Base-by-base conservation (phyloP, 1,140 invertebrate species). In the Drosophila biarmipes region DNA sequence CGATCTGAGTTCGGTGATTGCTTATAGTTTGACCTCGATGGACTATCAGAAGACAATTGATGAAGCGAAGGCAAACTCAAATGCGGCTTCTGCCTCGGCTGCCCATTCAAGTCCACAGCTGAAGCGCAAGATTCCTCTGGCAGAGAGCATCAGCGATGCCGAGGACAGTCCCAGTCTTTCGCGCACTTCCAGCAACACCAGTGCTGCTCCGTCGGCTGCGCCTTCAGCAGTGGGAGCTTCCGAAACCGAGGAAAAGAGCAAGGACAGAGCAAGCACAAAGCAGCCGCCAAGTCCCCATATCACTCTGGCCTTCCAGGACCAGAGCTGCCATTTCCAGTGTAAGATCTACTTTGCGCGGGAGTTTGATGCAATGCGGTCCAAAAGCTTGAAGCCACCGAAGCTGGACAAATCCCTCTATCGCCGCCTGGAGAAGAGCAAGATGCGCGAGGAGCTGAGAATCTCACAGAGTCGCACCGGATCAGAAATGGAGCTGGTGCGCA, bases 1-100 rank as follows among this genome's bases (percentile, higher is more conserved):
- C 14, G 97, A 99, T 91, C 95, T 96, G 1, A 97, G 97, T 72
- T 98, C 97, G 1, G 96, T 98, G 48, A 97, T 98, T 61, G 96
- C 97, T 0, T 98, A 97, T 90, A 94, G 97, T 6, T 87, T 98
- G 1, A 94, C 95, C 57, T 96, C 95, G 0, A 85, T 92, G 19
- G 96, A 97, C 38, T 97, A 97, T 78, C 95, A 95, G 59, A 94
- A 93, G 38, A 93, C 94, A 40, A 42, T 78, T 6, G 57, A 77
- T 2, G 57, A 73, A n/a, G 56, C 57, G 15, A 61, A 73, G 7
- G 52, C 59, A 15, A 57, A 55, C 8, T 55, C 51, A 31, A 69
- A 64, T 12, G 51, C 56, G 14, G 38, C 15, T 0, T 8, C 34
- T 4, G 3, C 55, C 12, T 37, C 59, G 6, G 62, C 42, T 21